Conservation (phyloP, 2,888 invertebrate genomes). For the Hydropsyche betteni region DNA sequence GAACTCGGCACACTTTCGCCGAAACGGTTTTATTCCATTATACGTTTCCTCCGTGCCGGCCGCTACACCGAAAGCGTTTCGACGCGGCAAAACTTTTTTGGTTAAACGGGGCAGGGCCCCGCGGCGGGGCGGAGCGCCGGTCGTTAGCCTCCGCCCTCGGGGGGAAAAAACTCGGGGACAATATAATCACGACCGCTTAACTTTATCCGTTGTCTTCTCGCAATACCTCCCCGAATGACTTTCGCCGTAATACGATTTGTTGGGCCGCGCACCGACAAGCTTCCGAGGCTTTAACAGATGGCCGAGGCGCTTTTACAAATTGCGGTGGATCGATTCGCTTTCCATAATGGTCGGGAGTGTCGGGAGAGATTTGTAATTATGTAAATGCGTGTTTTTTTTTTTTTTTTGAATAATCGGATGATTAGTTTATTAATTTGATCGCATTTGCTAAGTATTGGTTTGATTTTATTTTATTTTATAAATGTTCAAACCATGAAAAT, state of each 20-base stretch:
- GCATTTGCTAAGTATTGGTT: too few relatives aligned
- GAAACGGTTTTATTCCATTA: constrained; percentile 35
- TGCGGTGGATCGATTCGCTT: too few relatives aligned
- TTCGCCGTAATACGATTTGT: constrained; percentile 43
- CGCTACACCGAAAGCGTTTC: constrained; percentile 22
- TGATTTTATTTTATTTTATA: too few relatives aligned
- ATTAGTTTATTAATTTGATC: too few relatives aligned
- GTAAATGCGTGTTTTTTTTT: too few relatives aligned
- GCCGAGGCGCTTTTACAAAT: not conserved
- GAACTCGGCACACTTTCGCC: constrained; percentile 17
- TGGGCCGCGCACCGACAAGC: constrained; percentile 25
- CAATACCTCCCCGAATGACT: constrained; percentile 38
- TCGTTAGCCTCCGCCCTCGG: constrained; percentile 24
- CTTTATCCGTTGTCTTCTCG: constrained; percentile 41
- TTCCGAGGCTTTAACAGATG: constrained; percentile 18
- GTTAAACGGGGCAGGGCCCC: constrained; percentile 6
- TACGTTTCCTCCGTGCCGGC: constrained; percentile 20
- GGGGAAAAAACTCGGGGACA: constrained; percentile 39
- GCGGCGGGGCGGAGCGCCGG: not conserved
- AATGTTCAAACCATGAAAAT: too few relatives aligned
- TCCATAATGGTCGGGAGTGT: too few relatives aligned
- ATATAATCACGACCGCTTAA: constrained; percentile 48
- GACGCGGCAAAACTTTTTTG: constrained; percentile 24
- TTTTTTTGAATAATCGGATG: too few relatives aligned
- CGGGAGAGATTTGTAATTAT: too few relatives aligned